Evolutionary conservation across 2,888 invertebrate genomes (phyloP), one percentile per base, ranked within the genome.

Genomic region (Nudaria mundana): DNA sequence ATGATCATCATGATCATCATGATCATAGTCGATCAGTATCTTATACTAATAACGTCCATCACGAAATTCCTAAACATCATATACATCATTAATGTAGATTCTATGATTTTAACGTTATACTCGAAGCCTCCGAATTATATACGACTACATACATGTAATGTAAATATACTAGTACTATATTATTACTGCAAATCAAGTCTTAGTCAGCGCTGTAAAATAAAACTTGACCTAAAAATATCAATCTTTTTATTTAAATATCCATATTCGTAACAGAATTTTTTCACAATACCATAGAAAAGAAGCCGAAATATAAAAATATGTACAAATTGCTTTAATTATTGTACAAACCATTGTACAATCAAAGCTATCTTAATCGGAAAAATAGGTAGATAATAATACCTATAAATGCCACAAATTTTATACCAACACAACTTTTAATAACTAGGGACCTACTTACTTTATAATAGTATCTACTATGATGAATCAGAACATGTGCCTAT

Each of bases 161-260:
- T 44, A 44, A 44, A 43, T 55, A 41, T 50, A 33, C 45, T 52
- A 43, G 48, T 58, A 56, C 46, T 42, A 30, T 51, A 63, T n/a
- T n/a, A n/a, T n/a, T n/a, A n/a, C n/a, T n/a, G n/a, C n/a, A n/a
- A n/a, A n/a, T 20, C 2, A 5, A 20, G 6, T 20, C 20, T 7
- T 7, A 44, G 66, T 61, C 68, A 70, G 75, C 73, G 71, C 70
- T 72, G 61, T 67, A 64, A 45, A 75, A 69, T 69, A 71, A 68
- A 56, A 49, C 11, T 22, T 28, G n/a, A 46, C 25, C 10, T 32
- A 36, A 38, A 37, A 37, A 42, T 40, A 40, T 38, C n/a, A n/a
- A n/a, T n/a, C n/a, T n/a, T n/a, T n/a, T n/a, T n/a, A n/a, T 20
- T 23, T 11, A 11, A 8, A 15, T 15, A 15, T 24, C 33, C 18